These are phyloP conservation scores for Chelidonichthys spinosus DNA, from an alignment of 2,797 vertebrate genomes.

Conservation along the genomic window DNA sequence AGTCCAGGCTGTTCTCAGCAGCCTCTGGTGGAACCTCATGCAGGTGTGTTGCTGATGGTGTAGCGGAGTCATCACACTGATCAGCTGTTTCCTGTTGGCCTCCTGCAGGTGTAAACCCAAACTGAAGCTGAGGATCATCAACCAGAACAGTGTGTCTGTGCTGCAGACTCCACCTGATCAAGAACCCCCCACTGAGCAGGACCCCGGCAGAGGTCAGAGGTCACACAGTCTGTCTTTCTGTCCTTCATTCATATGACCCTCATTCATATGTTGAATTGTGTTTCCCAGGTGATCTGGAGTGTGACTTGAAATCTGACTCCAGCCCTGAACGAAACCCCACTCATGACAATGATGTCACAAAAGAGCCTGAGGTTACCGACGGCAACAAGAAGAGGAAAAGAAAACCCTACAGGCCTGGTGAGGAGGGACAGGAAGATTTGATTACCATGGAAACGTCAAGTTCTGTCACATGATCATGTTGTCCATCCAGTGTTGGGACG, in stretches of 20 bases:
- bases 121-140: slow-evolving; percentile 97
- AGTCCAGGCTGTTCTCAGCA: too few relatives aligned
- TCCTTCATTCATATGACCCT: background rate
- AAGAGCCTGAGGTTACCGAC: slow-evolving; percentile 85
- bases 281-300: slow-evolving; percentile 83
- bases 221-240: background rate
- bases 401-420: slow-evolving; percentile 97
- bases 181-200: slow-evolving; percentile 85
- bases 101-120: slow-evolving; percentile 92
- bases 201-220: slow-evolving; percentile 88
- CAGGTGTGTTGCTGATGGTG: too few relatives aligned
- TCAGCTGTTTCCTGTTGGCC: slow-evolving; percentile 16
- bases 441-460: background rate
- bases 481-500: background rate
- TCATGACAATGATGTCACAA: slow-evolving; percentile 85
- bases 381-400: slow-evolving; percentile 93
- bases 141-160: slow-evolving; percentile 98
- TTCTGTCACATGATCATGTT: background rate
- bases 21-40: too few relatives aligned
- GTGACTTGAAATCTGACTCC: slow-evolving; percentile 96
- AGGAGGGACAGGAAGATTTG: slow-evolving; percentile 9
- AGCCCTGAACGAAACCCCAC: slow-evolving; percentile 92
- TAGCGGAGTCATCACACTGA: background rate
- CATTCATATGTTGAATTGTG: background rate
- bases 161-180: slow-evolving; percentile 91